Evolutionary conservation across 2,113 vertebrate genomes (phyloP).

Genomic region (Eurypyga helias): DNA sequence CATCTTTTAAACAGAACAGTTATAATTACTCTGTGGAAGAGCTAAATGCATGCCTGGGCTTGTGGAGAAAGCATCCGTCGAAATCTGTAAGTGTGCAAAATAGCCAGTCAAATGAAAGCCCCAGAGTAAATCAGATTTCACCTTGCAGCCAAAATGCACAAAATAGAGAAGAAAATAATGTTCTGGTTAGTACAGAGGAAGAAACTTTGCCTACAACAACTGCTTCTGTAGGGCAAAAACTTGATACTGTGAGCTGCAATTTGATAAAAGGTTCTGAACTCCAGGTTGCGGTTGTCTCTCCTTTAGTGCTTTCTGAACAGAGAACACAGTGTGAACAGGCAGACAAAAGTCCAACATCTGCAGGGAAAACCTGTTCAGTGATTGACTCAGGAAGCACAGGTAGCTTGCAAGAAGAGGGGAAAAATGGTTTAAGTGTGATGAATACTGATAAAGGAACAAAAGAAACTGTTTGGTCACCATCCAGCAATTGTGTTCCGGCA

Average conservation of each 20-base stretch:
- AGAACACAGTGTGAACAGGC: constrained; percentile 6
- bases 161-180: neutral
- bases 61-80: constrained; percentile 67
- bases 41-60: constrained; percentile 65
- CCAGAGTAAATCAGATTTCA: neutral
- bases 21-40: constrained; percentile 67
- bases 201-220: neutral
- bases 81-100: constrained; percentile 5
- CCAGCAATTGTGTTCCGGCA: neutral
- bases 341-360: neutral
- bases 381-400: constrained; percentile 27
- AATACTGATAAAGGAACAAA: neutral
- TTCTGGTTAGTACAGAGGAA: neutral
- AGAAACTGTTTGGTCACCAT: neutral
- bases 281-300: constrained; percentile 80
- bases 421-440: neutral
- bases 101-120: neutral
- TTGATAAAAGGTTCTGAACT: constrained; percentile 72
- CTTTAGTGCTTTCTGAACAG: constrained; percentile 74
- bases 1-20: neutral
- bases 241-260: constrained; percentile 34
- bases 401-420: constrained; percentile 35
- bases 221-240: constrained; percentile 48
- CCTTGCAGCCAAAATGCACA: neutral
- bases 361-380: constrained; percentile 4